Conservation (phyloP, 1,140 invertebrate genomes). For the Palaemon carinicauda region DNA sequence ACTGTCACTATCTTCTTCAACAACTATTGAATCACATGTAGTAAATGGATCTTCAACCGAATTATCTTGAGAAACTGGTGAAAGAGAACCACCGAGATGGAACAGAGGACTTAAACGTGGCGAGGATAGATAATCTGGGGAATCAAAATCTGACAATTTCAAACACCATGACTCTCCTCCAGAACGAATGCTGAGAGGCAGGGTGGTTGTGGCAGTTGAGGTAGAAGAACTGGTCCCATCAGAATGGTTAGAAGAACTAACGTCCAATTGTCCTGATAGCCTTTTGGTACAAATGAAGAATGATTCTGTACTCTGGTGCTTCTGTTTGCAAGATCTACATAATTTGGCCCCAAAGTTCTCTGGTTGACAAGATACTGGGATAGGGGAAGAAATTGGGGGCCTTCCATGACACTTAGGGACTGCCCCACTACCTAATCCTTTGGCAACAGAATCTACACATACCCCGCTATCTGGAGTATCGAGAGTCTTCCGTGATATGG, state of each 20-base stretch:
- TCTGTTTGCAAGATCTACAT: too few relatives aligned
- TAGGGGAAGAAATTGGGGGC: background rate
- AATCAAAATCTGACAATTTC: conserved; percentile 52
- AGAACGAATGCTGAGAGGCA: background rate
- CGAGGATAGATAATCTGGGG: conserved; percentile 41
- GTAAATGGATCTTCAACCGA: too few relatives aligned
- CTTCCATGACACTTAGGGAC: background rate
- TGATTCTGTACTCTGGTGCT: too few relatives aligned
- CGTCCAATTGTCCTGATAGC: too few relatives aligned
- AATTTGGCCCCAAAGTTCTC: background rate
- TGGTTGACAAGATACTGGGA: too few relatives aligned
- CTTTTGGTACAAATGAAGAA: too few relatives aligned
- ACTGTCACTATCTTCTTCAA: too few relatives aligned
- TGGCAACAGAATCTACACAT: background rate
- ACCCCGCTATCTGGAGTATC: conserved; percentile 50
- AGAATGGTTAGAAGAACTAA: background rate
- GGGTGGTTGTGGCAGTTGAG: conserved; percentile 21
- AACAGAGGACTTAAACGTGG: background rate
- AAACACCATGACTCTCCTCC: conserved; percentile 41
- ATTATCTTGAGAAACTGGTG: too few relatives aligned
- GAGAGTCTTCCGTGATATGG: background rate
- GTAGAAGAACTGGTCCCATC: background rate
- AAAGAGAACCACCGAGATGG: too few relatives aligned
- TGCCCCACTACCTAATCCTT: background rate
- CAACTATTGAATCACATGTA: too few relatives aligned